Percentiles rank a stretch among this genome's conserved stretches.
Conservation (phyloP, 1,140 invertebrate species). For the Chelonus insularis region DNA sequence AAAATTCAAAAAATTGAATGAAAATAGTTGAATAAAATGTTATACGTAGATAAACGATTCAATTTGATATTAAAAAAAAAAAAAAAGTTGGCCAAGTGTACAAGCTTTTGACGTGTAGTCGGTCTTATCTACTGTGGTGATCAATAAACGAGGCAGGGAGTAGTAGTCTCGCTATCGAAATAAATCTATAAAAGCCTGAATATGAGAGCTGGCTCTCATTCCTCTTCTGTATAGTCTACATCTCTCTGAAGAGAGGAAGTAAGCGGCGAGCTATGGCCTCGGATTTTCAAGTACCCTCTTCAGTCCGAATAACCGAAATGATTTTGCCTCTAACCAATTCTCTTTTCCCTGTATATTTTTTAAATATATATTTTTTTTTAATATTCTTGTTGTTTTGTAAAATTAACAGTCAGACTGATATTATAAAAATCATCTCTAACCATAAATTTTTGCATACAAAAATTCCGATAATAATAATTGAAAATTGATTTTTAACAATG, state of each 20-base stretch:
- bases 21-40: background rate
- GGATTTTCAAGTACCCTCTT: conserved; percentile 29
- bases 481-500: no score
- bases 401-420: no score
- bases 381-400: no score
- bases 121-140: conserved; percentile 3
- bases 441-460: no score
- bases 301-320: conserved; percentile 19
- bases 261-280: background rate
- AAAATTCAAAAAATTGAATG: background rate
- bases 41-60: background rate
- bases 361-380: background rate
- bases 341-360: background rate
- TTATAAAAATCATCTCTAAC: no score
- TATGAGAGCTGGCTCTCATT: conserved; percentile 13
- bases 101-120: background rate
- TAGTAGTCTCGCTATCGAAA: conserved; percentile 19
- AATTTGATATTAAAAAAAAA: no score
- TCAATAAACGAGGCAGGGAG: conserved; percentile 13
- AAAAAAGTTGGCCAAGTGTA: background rate
- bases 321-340: conserved; percentile 5
- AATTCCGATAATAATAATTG: no score
- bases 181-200: conserved; percentile 32
- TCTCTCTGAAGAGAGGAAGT: background rate
- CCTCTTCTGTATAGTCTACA: background rate